Conservation (phyloP, 2,888 invertebrate genomes). For the Polylopha cassiicola region DNA sequence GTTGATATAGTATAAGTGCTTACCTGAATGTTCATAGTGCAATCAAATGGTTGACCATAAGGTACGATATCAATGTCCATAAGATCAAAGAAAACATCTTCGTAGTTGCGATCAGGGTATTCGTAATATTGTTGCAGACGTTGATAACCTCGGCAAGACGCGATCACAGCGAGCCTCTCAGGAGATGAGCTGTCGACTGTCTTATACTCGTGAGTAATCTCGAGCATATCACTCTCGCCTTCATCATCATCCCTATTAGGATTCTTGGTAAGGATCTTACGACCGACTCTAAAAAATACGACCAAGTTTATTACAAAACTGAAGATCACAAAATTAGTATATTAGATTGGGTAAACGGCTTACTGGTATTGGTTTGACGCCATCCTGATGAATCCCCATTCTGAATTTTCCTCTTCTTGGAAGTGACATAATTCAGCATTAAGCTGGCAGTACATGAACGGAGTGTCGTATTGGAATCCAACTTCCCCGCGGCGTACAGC, state of each 20-base stretch:
- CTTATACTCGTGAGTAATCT: conserved; percentile 82
- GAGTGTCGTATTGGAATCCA: conserved; percentile 83
- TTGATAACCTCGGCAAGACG: conserved; percentile 80
- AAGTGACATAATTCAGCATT: conserved; percentile 87
- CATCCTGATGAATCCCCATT: conserved; percentile 82
- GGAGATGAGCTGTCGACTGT: conserved; percentile 79
- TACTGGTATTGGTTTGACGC: conserved; percentile 82
- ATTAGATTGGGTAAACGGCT: conserved; percentile 41
- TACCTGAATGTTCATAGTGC: conserved; percentile 81
- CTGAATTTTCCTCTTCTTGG: conserved; percentile 81
- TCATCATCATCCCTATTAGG: conserved; percentile 79
- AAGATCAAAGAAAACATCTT: conserved; percentile 81
- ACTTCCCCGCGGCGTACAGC: conserved; percentile 85
- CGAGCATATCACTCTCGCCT: conserved; percentile 80
- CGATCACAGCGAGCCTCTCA: conserved; percentile 81
- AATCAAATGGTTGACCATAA: conserved; percentile 81
- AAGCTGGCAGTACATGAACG: conserved; percentile 86
- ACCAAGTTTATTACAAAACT: not conserved
- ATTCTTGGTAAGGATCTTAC: conserved; percentile 81
- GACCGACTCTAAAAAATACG: conserved; percentile 77
- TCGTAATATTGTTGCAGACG: conserved; percentile 79
- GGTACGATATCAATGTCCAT: conserved; percentile 81
- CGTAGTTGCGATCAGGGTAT: conserved; percentile 74
- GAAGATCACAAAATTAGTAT: not conserved
- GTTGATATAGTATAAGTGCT: conserved; percentile 4